Conservation (phyloP, 1,140 invertebrate species). For the Pomacea maculata region DNA sequence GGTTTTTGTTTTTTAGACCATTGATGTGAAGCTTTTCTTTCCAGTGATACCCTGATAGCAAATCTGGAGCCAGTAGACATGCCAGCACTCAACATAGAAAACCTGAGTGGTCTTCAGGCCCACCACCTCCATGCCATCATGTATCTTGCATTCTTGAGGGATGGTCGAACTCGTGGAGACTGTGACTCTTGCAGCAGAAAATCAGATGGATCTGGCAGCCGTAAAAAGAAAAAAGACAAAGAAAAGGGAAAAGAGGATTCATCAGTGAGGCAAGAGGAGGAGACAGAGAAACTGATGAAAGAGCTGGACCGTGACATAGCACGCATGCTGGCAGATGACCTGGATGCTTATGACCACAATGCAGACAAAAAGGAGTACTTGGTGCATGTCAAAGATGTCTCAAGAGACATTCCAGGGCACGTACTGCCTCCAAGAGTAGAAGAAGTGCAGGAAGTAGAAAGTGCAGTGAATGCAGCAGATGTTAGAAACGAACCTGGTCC, state of each 20-base stretch:
- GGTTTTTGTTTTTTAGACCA: not conserved
- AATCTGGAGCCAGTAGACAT: conserved; percentile 68
- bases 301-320: conserved; percentile 57
- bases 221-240: conserved; percentile 20
- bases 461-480: no score
- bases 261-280: conserved; percentile 36
- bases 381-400: no score
- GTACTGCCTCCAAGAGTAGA: no score
- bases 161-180: conserved; percentile 60
- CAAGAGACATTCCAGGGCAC: no score
- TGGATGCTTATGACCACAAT: conserved; percentile 52
- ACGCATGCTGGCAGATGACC: conserved; percentile 46
- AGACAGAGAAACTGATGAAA: conserved; percentile 47
- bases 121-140: conserved; percentile 67
- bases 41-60: conserved; percentile 68
- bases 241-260: conserved; percentile 17
- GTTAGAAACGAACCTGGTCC: no score
- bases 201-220: conserved; percentile 1
- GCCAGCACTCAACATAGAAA: conserved; percentile 66
- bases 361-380: conserved; percentile 52
- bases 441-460: no score
- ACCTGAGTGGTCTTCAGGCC: conserved; percentile 66
- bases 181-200: conserved; percentile 9
- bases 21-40: conserved; percentile 27
- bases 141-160: conserved; percentile 69